Base-by-base conservation (phyloP, 2,888 invertebrate species). In the Cephus spinipes region DNA sequence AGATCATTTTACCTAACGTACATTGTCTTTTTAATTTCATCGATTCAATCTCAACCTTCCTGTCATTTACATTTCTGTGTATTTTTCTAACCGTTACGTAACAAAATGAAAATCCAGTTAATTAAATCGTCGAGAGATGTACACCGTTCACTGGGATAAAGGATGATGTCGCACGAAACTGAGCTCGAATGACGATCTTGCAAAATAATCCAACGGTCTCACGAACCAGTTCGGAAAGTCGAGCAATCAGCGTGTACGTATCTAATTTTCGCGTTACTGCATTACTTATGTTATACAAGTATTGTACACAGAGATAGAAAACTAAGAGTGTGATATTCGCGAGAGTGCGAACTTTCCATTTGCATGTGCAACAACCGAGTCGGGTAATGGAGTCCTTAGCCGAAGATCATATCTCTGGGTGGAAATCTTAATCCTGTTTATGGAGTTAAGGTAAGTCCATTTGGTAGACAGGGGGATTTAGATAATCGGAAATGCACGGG, bases 341-440 rank as follows among this genome's bases (percentile, higher is more conserved):
- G 55, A 23, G 23, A 55, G 55, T 23, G 55, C 23, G 55, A 55
- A 55, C 55, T 55, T 55, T 55, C 55, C 55, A 55, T 55, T 55
- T 55, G 23, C 55, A 55, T 55, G 55, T 55, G 55, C 55, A 55
- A 55, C 55, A 55, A 23, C 55, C 55, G 23, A 55, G 23, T 55
- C 55, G 73, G 77, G 80, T 85, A 85, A 85, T 85, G 81, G 85
- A 85, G 85, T 85, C 83, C 84, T 82, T 85, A 84, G 82, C 81
- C 80, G 81, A 81, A 85, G 85, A 85, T 85, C 85, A 82, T 85
- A 85, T 85, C 85, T 79, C 74, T 79, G 79, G 79, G 81, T 84
- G 83, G 85, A 83, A 85, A 85, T 85, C 84, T 85, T 85, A 85
- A 85, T 85, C 85, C 84, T 80, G 84, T 85, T 85, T 85, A 85